Evolutionary conservation across 1,140 invertebrate species (phyloP), one percentile per base, ranked within the genome.

Genomic region (Caenorhabditis latens): DNA sequence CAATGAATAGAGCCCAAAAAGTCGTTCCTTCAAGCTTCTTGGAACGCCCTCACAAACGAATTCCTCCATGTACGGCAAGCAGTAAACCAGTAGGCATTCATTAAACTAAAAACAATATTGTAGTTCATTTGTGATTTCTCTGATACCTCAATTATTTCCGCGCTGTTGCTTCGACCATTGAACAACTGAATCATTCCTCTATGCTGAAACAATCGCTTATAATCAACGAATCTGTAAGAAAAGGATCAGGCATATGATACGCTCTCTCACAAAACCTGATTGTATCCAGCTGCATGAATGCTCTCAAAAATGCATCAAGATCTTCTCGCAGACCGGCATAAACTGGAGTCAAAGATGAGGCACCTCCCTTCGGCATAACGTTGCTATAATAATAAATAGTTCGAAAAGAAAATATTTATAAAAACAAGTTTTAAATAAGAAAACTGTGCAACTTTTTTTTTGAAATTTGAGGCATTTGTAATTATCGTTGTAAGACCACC

Each of bases 21-120:
- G 43, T 4, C 71, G 71, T 14, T 79, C 71, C 3, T 79, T 50
- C 21, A 79, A 40, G 53, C 71, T 79, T 32, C 71, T 2, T 24
- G 71, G 71, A 14, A 50, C 40, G 24, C 46, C 71, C 53, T 16
- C 4, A 50, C 71, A 79, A 11, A 42, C n/a, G 9, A 46, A n/a
- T 53, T 79, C 71, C 50, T 79, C 71, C 71, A 79, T 79, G n/a
- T 79, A 79, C 4, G 71, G 46, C 11, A 79, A n/a, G n/a, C 71
- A 79, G 24, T 79, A 46, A 50, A 79, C 46, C 9, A 79, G 46
- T 1, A 79, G 46, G 53, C 46, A 50, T 24, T 79, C 71, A 46
- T 79, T 79, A 21, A 79, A 79, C 71, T 67, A 42, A 67, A 67
- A 67, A 14, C 5, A 16, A 58, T 11, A 58, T 58, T 58, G 16